phyloP scores from a whole-genome alignment of 2,888 invertebrate species.

The Copidosoma aretas region DNA sequence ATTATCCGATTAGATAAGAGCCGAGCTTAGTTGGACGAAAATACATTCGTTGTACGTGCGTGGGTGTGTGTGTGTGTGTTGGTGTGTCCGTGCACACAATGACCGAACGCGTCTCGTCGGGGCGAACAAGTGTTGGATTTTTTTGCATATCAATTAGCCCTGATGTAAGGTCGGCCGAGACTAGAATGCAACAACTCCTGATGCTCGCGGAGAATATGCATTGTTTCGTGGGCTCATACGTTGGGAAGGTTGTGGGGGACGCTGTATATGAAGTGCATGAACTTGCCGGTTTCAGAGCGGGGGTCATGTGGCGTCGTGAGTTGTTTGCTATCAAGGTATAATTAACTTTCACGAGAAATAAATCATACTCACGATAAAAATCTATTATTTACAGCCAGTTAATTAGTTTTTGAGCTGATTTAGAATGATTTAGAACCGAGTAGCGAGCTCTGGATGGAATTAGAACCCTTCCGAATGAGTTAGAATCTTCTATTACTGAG shows the following conservation, averaged over 20 bases:
- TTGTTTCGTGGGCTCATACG: conserved; percentile 19
- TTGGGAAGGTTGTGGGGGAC: conserved; percentile 18
- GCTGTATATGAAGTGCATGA: no score
- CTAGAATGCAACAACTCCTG: not conserved
- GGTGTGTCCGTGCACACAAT: not conserved
- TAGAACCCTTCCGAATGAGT: no score
- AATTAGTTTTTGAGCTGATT: no score
- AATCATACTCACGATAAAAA: no score
- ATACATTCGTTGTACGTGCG: conserved; percentile 4
- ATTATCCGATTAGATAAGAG: conserved; percentile 34
- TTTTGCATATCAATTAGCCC: conserved; percentile 37
- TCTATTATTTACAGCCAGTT: no score
- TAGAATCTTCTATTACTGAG: no score
- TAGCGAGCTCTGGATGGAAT: no score
- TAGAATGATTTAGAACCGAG: no score
- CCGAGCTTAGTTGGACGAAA: conserved; percentile 12
- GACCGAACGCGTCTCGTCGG: not conserved
- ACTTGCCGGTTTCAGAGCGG: not conserved
- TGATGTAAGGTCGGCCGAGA: conserved; percentile 19
- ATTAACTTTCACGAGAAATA: no score
- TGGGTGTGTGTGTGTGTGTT: not conserved
- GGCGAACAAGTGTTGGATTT: conserved; percentile 32
- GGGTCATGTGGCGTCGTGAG: no score
- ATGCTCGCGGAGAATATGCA: conserved; percentile 20
- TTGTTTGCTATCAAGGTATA: no score